A percentile compares a stretch with the other conserved stretches of the same genome.
Conservation (phyloP, 2,888 invertebrate genomes). For the Cephus sareptanus region DNA sequence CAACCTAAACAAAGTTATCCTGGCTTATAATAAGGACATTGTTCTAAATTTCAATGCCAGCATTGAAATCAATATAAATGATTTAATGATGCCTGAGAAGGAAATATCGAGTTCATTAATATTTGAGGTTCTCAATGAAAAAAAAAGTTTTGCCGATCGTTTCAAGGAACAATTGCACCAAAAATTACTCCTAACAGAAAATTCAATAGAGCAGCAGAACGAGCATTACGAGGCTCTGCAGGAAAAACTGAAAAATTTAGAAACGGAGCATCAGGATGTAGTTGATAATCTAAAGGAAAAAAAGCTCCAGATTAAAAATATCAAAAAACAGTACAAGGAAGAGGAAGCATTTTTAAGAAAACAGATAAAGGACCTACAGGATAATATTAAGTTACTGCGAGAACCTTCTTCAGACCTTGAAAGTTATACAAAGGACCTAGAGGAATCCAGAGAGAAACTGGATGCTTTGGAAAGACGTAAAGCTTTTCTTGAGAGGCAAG, state of each 20-base stretch:
- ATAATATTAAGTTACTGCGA: slow-evolving; percentile 34
- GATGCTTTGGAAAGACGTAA: slow-evolving; percentile 41
- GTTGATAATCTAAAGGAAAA: slow-evolving; percentile 37
- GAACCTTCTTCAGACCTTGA: slow-evolving; percentile 33
- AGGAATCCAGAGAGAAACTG: slow-evolving; percentile 45
- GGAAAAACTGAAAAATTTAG: slow-evolving; percentile 31
- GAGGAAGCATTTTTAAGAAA: slow-evolving; percentile 42
- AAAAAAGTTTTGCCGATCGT: slow-evolving; percentile 31
- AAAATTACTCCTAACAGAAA: slow-evolving; percentile 21
- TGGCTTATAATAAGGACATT: slow-evolving; percentile 54
- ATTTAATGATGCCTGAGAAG: slow-evolving; percentile 50
- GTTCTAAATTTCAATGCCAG: slow-evolving; percentile 40
- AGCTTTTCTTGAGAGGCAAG: slow-evolving; percentile 36
- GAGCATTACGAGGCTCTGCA: slow-evolving; percentile 36
- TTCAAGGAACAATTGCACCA: slow-evolving; percentile 32
- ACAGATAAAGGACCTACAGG: slow-evolving; percentile 41
- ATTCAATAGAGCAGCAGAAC: slow-evolving; percentile 21
- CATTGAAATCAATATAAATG: slow-evolving; percentile 35
- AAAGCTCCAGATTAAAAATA: slow-evolving; percentile 34
- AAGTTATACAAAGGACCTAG: slow-evolving; percentile 30
- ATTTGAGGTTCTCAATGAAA: slow-evolving; percentile 31
- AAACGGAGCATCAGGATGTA: slow-evolving; percentile 31
- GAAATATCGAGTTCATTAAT: slow-evolving; percentile 37
- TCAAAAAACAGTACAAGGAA: slow-evolving; percentile 30
- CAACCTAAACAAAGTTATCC: slow-evolving; percentile 46